Evolutionary conservation across 64 coral and sea anemone species (phyloP).

Genomic region (Montipora cactus): DNA sequence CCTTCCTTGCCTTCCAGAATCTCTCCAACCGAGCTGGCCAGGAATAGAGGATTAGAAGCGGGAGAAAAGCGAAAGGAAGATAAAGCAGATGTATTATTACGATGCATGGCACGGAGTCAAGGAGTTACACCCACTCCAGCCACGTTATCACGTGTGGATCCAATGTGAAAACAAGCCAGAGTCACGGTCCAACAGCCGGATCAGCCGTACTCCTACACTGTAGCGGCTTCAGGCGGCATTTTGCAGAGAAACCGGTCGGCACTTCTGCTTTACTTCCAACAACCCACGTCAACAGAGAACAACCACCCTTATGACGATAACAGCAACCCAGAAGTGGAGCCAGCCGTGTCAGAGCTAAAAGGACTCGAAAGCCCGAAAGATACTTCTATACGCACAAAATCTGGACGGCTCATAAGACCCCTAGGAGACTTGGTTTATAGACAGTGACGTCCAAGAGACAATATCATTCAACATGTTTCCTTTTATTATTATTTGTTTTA

Average conservation of each 20-base stretch:
- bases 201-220: slow-evolving; percentile 18
- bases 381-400: background rate
- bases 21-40: background rate
- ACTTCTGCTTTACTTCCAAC: slow-evolving; percentile 3
- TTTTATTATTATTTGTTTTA: too few relatives aligned
- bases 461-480: too few relatives aligned
- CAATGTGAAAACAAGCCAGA: background rate
- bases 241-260: slow-evolving; percentile 29
- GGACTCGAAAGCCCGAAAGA: background rate
- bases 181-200: background rate
- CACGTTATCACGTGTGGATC: slow-evolving; percentile 22
- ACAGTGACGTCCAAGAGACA: too few relatives aligned
- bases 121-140: background rate
- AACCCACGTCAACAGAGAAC: background rate
- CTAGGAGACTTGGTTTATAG: slow-evolving; percentile 14
- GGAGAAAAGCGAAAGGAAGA: background rate
- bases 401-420: slow-evolving; percentile 12
- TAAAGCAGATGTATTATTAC: slow-evolving; percentile 42
- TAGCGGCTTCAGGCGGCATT: background rate
- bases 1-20: background rate
- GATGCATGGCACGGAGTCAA: slow-evolving; percentile 17
- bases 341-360: background rate
- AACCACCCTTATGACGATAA: background rate
- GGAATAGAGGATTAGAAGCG: too few relatives aligned
- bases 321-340: background rate